phyloP scores from a whole-genome alignment of 2,888 invertebrate genomes.

The Hemaris fuciformis region DNA sequence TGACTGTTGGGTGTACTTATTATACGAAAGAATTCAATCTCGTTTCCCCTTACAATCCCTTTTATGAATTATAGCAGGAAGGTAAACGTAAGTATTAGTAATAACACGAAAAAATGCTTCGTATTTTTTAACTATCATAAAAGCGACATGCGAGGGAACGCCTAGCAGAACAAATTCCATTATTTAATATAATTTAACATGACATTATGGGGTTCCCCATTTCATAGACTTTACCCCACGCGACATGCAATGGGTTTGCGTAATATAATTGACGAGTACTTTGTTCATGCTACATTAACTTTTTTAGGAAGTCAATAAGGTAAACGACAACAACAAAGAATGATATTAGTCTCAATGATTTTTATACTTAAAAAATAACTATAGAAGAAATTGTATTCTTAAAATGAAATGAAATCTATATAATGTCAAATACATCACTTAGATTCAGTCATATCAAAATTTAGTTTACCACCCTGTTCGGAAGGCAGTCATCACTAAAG shows the following conservation, averaged over 20 bases:
- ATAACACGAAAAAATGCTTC: slow-evolving; percentile 11
- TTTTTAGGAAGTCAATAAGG: too few species aligned
- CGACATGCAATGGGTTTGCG: slow-evolving; percentile 26
- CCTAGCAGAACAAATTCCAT: slow-evolving; percentile 38
- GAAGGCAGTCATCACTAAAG: too few species aligned
- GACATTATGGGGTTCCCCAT: slow-evolving; percentile 33
- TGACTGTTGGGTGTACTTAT: too few species aligned
- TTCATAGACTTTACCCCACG: slow-evolving; percentile 18
- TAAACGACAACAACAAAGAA: too few species aligned
- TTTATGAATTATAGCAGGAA: slow-evolving; percentile 12
- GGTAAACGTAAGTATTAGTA: background rate
- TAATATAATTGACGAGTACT: background rate
- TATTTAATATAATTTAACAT: slow-evolving; percentile 48
- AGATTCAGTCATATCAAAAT: too few species aligned
- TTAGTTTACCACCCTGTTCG: too few species aligned
- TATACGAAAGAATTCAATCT: background rate
- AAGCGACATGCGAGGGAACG: slow-evolving; percentile 34
- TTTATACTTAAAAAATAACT: too few species aligned
- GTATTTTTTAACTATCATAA: slow-evolving; percentile 11
- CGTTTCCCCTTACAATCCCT: background rate
- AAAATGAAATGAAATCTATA: too few species aligned
- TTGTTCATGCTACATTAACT: background rate
- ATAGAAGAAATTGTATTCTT: too few species aligned
- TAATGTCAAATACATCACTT: too few species aligned
- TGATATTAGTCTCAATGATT: too few species aligned